Percentiles rank a stretch among this genome's conserved stretches.
phyloP scores from a whole-genome alignment of 2,888 invertebrate genomes.

The Macrophya alboannulata region DNA sequence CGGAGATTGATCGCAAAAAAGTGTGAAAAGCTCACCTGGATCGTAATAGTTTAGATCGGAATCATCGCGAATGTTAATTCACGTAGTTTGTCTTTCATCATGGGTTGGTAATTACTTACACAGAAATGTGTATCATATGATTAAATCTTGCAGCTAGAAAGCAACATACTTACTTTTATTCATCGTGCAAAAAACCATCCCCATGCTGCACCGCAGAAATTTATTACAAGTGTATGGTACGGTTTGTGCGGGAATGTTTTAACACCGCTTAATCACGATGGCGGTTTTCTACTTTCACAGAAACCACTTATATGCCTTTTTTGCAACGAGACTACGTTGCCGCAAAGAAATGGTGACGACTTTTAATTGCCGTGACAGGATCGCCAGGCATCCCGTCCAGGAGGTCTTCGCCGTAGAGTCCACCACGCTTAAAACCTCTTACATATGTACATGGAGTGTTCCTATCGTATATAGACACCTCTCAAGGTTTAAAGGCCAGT shows the following conservation, averaged over 20 bases:
- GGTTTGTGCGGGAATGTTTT: constrained; percentile 23
- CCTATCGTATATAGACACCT: constrained; percentile 3
- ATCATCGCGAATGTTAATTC: background rate
- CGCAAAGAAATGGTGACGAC: constrained; percentile 45
- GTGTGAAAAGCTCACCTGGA: background rate
- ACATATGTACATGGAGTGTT: background rate
- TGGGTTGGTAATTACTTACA: background rate
- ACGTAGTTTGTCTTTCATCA: background rate
- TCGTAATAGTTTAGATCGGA: background rate
- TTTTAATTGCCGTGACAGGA: constrained; percentile 54
- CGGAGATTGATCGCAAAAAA: background rate
- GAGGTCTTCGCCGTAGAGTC: constrained; percentile 5
- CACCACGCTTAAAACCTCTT: background rate
- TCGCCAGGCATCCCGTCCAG: constrained; percentile 50
- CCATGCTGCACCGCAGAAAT: background rate
- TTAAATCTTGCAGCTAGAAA: background rate
- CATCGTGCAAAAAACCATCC: background rate
- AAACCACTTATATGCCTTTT: constrained; percentile 41
- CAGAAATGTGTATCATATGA: background rate
- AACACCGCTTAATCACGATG: constrained; percentile 17
- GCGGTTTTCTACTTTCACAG: constrained; percentile 46
- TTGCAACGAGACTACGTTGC: constrained; percentile 6
- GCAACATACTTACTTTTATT: background rate
- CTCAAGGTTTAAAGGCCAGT: background rate
- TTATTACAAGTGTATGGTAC: background rate